Evolutionary conservation across 1,140 invertebrate species (phyloP).

Genomic region (Drosophila pandora): DNA sequence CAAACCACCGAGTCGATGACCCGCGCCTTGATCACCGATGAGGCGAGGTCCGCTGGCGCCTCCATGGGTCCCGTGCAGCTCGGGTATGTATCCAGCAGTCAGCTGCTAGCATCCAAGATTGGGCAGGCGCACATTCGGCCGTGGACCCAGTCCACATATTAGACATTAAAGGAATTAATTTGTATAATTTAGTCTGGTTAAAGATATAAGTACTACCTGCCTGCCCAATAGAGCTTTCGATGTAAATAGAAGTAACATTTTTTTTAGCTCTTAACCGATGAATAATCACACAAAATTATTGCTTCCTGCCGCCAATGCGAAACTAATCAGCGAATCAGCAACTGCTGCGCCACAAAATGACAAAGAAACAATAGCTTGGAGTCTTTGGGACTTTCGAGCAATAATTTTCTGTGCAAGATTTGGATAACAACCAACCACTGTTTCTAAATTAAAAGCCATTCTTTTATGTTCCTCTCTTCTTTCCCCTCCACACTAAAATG

Average conservation of each 20-base stretch:
- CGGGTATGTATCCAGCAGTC: constrained; percentile 90
- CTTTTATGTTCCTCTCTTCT: constrained; percentile 66
- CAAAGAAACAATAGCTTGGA: constrained; percentile 18
- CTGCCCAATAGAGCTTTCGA: constrained; percentile 22
- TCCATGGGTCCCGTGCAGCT: constrained; percentile 93
- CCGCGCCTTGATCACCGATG: constrained; percentile 94
- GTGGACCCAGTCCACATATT: neutral
- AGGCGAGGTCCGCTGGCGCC: constrained; percentile 91
- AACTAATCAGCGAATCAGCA: constrained; percentile 27
- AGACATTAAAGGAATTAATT: no score
- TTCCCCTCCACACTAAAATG: constrained; percentile 43
- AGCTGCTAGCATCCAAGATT: constrained; percentile 22
- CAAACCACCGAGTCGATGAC: constrained; percentile 96
- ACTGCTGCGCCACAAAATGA: constrained; percentile 24
- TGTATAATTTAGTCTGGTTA: no score
- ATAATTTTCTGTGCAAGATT: constrained; percentile 70
- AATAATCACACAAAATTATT: constrained; percentile 74
- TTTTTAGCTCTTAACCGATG: constrained; percentile 32
- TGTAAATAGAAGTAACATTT: constrained; percentile 30
- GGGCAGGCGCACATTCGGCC: constrained; percentile 30
- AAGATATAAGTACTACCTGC: neutral
- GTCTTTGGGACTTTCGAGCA: constrained; percentile 46
- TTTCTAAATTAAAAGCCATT: constrained; percentile 57
- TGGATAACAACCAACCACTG: neutral
- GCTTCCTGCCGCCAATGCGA: constrained; percentile 58